These are phyloP conservation scores for Actias luna DNA, from an alignment of 2,888 invertebrate species.

Conservation along the genomic window DNA sequence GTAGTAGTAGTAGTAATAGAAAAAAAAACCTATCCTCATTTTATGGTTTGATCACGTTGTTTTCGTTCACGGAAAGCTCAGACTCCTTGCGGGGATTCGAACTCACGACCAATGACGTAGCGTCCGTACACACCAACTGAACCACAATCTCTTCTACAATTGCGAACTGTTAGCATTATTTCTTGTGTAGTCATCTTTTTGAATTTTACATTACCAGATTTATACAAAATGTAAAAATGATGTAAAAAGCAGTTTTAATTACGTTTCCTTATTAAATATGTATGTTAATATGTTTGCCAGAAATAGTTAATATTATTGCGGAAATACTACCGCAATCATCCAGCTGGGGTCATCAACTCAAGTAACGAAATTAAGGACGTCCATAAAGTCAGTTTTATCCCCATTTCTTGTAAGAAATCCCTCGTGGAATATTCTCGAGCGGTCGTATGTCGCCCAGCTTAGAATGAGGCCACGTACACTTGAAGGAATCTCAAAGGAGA, in stretches of 20 bases:
- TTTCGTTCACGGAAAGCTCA: too few relatives aligned
- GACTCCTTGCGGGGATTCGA: too few relatives aligned
- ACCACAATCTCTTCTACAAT: too few relatives aligned
- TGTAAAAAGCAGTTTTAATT: background rate
- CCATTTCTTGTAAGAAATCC: constrained; percentile 26
- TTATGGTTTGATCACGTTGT: too few relatives aligned
- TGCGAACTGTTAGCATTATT: too few relatives aligned
- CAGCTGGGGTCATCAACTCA: constrained; percentile 10
- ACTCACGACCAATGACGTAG: too few relatives aligned
- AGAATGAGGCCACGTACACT: constrained; percentile 29
- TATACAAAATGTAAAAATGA: background rate
- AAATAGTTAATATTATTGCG: background rate
- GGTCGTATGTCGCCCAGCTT: constrained; percentile 20
- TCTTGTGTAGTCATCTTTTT: background rate
- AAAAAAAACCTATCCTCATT: too few relatives aligned
- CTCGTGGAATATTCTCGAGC: constrained; percentile 28
- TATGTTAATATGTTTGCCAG: background rate
- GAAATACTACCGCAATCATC: background rate
- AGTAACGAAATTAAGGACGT: constrained; percentile 14
- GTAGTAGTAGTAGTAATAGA: too few relatives aligned
- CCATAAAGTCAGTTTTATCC: constrained; percentile 18
- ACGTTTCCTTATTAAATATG: background rate
- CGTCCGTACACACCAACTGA: too few relatives aligned
- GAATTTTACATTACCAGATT: background rate
- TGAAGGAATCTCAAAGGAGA: constrained; percentile 23